A percentile compares a stretch with the other conserved stretches of the same genome.
Evolutionary conservation across 1,140 invertebrate genomes (phyloP).

Genomic region (Euura saliciscinereae): DNA sequence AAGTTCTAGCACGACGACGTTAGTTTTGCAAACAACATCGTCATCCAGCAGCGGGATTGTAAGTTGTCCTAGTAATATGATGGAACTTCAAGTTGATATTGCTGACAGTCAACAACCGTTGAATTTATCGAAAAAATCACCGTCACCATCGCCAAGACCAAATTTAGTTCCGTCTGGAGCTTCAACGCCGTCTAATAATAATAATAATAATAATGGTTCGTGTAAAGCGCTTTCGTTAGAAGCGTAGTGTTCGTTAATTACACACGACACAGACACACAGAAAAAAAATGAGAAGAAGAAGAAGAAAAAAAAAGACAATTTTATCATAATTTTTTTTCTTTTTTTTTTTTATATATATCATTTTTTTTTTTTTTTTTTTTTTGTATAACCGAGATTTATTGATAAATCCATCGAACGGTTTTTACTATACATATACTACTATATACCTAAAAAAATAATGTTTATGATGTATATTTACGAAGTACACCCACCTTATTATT

Average conservation of each 20-base stretch:
- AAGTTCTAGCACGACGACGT: conserved; percentile 50
- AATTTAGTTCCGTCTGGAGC: conserved; percentile 28
- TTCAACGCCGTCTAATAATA: too few species aligned
- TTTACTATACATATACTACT: too few species aligned
- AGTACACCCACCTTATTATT: too few species aligned
- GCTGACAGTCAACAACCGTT: conserved; percentile 82
- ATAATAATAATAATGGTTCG: conserved; percentile 31
- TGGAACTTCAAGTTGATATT: conserved; percentile 82
- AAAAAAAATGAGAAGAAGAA: conserved; percentile 12
- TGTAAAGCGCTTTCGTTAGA: conserved; percentile 65
- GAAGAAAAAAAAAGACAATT: background rate
- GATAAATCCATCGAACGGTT: too few species aligned
- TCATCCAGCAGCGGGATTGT: too few species aligned
- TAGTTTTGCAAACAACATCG: conserved; percentile 39
- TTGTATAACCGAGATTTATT: too few species aligned
- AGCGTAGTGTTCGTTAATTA: conserved; percentile 56
- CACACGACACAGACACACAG: background rate
- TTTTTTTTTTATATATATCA: background rate
- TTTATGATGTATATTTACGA: too few species aligned
- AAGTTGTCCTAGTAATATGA: conserved; percentile 59
- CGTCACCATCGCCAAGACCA: conserved; percentile 74
- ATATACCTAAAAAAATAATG: too few species aligned
- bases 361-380: background rate
- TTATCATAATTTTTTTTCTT: background rate
- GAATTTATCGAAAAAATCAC: conserved; percentile 88